Base-by-base conservation (phyloP, 2,113 vertebrate species). In the Dissostichus mawsoni region DNA sequence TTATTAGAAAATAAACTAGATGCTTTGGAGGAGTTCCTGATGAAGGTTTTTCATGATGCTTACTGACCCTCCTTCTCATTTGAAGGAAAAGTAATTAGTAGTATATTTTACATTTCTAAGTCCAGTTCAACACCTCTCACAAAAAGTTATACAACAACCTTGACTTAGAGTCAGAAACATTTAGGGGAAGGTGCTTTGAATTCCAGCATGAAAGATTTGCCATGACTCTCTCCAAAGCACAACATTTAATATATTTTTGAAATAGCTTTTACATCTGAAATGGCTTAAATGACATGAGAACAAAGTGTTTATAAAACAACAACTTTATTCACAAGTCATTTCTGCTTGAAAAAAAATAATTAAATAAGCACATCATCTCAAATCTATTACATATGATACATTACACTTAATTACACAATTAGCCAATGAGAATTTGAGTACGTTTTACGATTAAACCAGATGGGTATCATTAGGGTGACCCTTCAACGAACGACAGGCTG, bases 301-400 rank as follows among this genome's bases (percentile, higher is more conserved):
- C 47, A 87, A 85, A 79, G 68, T 59, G 25, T 63, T 69, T 25
- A 63, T 81, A 52, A 58, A 70, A 47, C n/a, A 58, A 73, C 59
- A 82, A 83, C 81, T 87, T 85, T 79, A 90, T 88, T 90, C 83
- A 62, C 77, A 89, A 76, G 76, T 86, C 73, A 86, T 85, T 92
- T 88, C 68, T 87, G 87, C 82, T 85, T 65, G 18, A 80, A 74
- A 52, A 80, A 58, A 78, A 83, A 84, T 77, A 90, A 90, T 94
- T 94, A 92, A 94, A 95, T 94, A 93, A 58, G 77, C 69, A 90
- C 52, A 68, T 71, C 13, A 79, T 85, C 63, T 76, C 76, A 82
- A 66, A 83, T 82, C 36, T 53, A 76, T 80, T 61, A 81, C 18
- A 81, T 18, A 81, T 10, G 33, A 85, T 73, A 91, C 16, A 80